phyloP scores from a whole-genome alignment of 92 coral and sea anemone species.

The Epizoanthus illoricatus region DNA sequence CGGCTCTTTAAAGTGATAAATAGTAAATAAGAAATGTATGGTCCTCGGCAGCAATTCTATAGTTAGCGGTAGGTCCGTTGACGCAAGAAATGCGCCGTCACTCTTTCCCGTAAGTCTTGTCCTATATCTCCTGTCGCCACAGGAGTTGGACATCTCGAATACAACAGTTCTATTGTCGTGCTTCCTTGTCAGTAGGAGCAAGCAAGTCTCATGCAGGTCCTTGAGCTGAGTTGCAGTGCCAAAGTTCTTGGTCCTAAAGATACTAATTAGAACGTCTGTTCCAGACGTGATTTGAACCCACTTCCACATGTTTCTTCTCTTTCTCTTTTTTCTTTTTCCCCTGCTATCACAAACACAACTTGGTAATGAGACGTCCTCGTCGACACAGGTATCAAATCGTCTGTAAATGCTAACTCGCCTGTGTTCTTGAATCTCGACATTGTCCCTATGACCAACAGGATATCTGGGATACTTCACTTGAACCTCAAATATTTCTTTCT shows the following conservation, averaged over 20 bases:
- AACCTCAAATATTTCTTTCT: constrained; percentile 73
- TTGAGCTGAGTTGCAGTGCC: constrained; percentile 72
- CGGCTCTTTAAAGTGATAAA: constrained; percentile 66
- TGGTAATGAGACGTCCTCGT: constrained; percentile 64
- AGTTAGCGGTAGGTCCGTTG: constrained; percentile 61
- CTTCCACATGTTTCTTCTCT: constrained; percentile 42
- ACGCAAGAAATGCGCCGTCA: constrained; percentile 54
- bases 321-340: constrained; percentile 42
- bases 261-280: constrained; percentile 55
- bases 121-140: constrained; percentile 60
- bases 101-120: constrained; percentile 71
- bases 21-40: constrained; percentile 69
- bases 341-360: constrained; percentile 78
- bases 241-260: constrained; percentile 65
- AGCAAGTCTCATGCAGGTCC: constrained; percentile 68
- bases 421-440: constrained; percentile 48
- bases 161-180: constrained; percentile 62
- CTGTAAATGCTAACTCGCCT: constrained; percentile 90
- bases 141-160: constrained; percentile 80
- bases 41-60: constrained; percentile 64
- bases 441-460: constrained; percentile 10
- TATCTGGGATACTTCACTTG: constrained; percentile 60
- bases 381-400: constrained; percentile 77
- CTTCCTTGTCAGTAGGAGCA: constrained; percentile 74
- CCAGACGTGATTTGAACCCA: constrained; percentile 66